Evolutionary conservation across 2,888 invertebrate species (phyloP).

Genomic region (Drosophila prolongata): DNA sequence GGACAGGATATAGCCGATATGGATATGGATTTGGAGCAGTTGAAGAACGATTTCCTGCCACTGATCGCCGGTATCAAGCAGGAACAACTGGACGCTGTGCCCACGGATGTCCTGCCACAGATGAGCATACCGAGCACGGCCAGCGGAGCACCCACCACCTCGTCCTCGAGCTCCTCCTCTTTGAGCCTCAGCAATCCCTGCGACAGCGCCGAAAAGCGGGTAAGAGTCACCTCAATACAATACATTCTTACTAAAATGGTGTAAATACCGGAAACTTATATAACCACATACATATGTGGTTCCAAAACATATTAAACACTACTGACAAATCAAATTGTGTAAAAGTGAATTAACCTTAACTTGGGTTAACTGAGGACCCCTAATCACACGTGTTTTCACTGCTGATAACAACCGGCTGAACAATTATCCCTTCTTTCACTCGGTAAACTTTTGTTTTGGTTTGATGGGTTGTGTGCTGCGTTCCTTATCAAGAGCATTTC

Average conservation of each 20-base stretch:
- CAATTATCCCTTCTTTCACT: neutral
- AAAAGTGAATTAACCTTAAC: neutral
- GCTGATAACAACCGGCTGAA: slow-evolving; percentile 6
- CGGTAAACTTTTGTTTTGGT: slow-evolving; percentile 6
- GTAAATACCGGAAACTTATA: too few species aligned
- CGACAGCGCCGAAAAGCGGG: slow-evolving; percentile 84
- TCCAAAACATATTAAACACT: too few species aligned
- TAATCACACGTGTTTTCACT: slow-evolving; percentile 53
- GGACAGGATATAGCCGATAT: slow-evolving; percentile 51
- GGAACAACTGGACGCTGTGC: slow-evolving; percentile 82
- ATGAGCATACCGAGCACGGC: slow-evolving; percentile 67
- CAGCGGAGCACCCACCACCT: slow-evolving; percentile 71
- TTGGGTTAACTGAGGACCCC: slow-evolving; percentile 37
- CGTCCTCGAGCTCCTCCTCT: slow-evolving; percentile 76
- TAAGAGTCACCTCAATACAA: slow-evolving; percentile 59
- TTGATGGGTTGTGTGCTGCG: neutral
- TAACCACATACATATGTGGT: too few species aligned
- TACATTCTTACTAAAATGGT: too few species aligned
- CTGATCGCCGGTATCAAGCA: slow-evolving; percentile 83
- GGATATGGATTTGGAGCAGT: slow-evolving; percentile 84
- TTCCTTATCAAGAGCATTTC: slow-evolving; percentile 12
- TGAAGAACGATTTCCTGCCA: slow-evolving; percentile 84
- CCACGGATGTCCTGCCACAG: slow-evolving; percentile 70
- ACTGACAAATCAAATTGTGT: neutral
- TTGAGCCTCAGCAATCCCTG: slow-evolving; percentile 81